Conservation (phyloP, 1,140 invertebrate genomes). For the Ectropis grisescens region DNA sequence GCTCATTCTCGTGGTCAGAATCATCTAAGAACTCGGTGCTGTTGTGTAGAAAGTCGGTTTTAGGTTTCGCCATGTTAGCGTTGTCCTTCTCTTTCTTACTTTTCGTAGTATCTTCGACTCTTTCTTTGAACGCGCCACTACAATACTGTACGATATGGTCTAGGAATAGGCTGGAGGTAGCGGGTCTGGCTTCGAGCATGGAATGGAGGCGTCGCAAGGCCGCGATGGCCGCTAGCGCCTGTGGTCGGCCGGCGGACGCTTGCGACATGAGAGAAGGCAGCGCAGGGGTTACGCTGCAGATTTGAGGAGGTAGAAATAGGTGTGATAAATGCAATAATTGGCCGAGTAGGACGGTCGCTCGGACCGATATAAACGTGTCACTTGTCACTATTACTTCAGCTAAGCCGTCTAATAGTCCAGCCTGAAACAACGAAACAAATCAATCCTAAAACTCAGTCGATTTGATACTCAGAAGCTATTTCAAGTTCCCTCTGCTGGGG, state of each 20-base stretch:
- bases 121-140: conserved; percentile 34
- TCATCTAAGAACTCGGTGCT: conserved; percentile 56
- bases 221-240: conserved; percentile 85
- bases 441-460: too few species aligned
- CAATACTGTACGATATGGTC: conserved; percentile 81
- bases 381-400: conserved; percentile 92
- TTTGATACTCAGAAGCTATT: too few species aligned
- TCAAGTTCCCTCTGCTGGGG: too few species aligned
- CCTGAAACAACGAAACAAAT: conserved; percentile 56
- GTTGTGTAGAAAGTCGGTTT: conserved; percentile 27
- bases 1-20: conserved; percentile 52
- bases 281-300: conserved; percentile 84
- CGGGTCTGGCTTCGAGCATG: conserved; percentile 82
- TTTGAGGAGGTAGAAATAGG: conserved; percentile 85
- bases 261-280: conserved; percentile 85
- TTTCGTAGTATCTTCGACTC: conserved; percentile 34
- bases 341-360: conserved; percentile 89
- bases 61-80: conserved; percentile 41
- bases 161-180: conserved; percentile 85
- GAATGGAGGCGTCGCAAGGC: conserved; percentile 83
- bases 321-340: conserved; percentile 90
- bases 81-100: conserved; percentile 55
- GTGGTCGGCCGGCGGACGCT: conserved; percentile 81
- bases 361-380: conserved; percentile 89
- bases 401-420: conserved; percentile 88